Evolutionary conservation across 2,113 vertebrate genomes (phyloP), one percentile per base, ranked within the genome.

Genomic region (Bombycilla garrulus): DNA sequence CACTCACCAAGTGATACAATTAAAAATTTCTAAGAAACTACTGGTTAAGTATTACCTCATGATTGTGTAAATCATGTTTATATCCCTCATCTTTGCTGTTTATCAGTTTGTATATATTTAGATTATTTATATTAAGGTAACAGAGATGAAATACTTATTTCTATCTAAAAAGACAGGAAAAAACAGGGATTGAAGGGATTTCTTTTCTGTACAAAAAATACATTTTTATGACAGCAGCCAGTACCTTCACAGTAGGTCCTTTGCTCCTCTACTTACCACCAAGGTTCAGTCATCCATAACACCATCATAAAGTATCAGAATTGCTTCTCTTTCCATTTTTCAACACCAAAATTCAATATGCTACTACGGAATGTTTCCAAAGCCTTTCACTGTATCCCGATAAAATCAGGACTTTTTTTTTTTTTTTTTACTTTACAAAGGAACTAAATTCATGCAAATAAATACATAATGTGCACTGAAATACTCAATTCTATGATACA

Each of bases 1-100:
- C 92, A 93, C 92, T 97, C 95, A 96, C 93, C 95, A 94, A 96
- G 92, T 92, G 81, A 88, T 95, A 96, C 86, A 90, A 93, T 92
- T 87, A 88, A 96, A 93, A 93, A 94, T 93, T 94, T 95, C 94
- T 90, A 91, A 95, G 94, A 97, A 96, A 96, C 96, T 96, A 96
- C 93, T 95, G 88, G 95, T 97, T 96, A 96, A 92, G 53, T 93
- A 94, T 93, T 96, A 97, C 92, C 89, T 95, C 93, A 94, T 93
- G 93, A 97, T 95, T 94, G 93, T 19, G 72, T 86, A 94, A 95
- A 96, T 95, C 91, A 97, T 96, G 95, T 96, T 80, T 58, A 79
- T 80, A 79, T 72, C 58, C 48, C 76, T 95, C 76, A 35, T 93
- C 74, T 86, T 94, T 92, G 89, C 73, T 89, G 56, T 82, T 95